Base-by-base conservation (phyloP, 2,113 vertebrate species). In the Maccullochella peelii region DNA sequence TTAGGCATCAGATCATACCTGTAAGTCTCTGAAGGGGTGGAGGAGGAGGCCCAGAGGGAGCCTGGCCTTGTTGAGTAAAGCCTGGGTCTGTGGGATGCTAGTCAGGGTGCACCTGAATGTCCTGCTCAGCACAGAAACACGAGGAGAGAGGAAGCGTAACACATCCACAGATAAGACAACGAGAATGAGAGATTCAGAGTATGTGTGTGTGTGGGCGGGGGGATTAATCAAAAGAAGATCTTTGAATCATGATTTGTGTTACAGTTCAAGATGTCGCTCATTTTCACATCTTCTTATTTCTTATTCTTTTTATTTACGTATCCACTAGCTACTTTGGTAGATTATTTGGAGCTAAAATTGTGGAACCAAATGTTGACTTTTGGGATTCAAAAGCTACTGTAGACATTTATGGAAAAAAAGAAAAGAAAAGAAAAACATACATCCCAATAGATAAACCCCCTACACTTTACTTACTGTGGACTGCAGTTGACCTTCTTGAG, bases 1-100 rank as follows among this genome's bases (percentile, higher is more conserved):
- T 54, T 9, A 14, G 0, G 1, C 21, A 25, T 71, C 38, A 14
- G 10, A 9, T 38, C 27, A 0, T 96, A 99, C 98, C 95, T 97
- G 97, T 71, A 99, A 84, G 93, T 99, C 98, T 95, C 97, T 97
- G 94, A 99, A 99, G 54, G 98, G 98, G 94, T 99, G 98, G 18
- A 99, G 94, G 58, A 99, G 91, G 75, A 99, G 95, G 66, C 98
- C 98, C 89, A 99, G 94, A 6, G 98, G 98, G 77, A 99, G 98
- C 11, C 98, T 95, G 74, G 98, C 98, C 96, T 99, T 99, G 89
- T 97, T 99, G 91, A 99, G 92, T 79, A 99, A 93, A 65, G 97
- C 96, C 92, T 99, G 98, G 9, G 97, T 98, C 87, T 99, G 98
- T 12, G 98, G 98, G 87, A 99, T 95, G 94, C 96, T 98, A 80